Conservation (phyloP, 2,797 vertebrate species). For the Crocodylus rhombifer region DNA sequence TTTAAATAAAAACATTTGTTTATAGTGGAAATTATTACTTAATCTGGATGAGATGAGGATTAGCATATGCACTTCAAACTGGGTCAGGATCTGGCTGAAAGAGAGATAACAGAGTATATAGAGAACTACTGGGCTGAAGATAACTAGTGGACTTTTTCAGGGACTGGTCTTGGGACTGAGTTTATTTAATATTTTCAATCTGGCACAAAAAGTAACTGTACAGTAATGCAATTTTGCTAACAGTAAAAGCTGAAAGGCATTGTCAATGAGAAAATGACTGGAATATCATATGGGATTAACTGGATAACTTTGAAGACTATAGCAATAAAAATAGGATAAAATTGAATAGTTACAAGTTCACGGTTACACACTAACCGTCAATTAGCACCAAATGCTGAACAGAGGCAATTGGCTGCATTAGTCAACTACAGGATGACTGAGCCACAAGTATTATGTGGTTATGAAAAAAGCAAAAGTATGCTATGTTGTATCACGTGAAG, state of each 20-base stretch:
- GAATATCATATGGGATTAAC: slow-evolving; percentile 25
- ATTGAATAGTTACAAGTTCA: neutral
- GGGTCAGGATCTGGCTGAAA: slow-evolving; percentile 5
- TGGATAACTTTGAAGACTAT: neutral
- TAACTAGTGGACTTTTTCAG: neutral
- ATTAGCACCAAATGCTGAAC: slow-evolving; percentile 20
- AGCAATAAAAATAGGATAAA: neutral
- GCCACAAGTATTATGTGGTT: neutral
- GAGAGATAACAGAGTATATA: neutral
- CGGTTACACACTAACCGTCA: slow-evolving; percentile 30
- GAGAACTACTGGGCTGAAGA: slow-evolving; percentile 37
- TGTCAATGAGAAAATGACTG: neutral
- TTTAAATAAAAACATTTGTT: neutral
- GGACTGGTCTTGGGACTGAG: neutral
- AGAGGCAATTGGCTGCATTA: slow-evolving; percentile 8
- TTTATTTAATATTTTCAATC: slow-evolving; percentile 16
- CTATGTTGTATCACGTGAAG: too few relatives aligned
- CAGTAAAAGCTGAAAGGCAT: neutral
- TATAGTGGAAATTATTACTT: neutral
- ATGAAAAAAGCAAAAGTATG: neutral
- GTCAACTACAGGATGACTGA: neutral
- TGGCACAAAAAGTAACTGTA: neutral
- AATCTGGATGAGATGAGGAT: neutral
- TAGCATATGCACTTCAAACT: neutral
- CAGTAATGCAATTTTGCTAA: neutral